phyloP scores from a whole-genome alignment of 2,888 invertebrate species.

The Salticus scenicus region DNA sequence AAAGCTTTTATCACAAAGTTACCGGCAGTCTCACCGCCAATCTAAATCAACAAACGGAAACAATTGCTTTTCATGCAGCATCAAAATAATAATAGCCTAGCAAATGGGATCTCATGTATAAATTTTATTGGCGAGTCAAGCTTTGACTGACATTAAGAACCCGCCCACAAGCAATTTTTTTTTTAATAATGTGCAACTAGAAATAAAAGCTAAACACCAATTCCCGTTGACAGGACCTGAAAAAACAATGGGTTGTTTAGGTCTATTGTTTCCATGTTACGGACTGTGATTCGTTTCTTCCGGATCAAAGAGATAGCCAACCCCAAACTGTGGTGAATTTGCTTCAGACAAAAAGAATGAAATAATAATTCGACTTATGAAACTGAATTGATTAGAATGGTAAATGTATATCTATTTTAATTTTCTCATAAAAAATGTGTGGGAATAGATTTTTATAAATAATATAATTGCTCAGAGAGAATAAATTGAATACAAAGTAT shows the following conservation, averaged over 20 bases:
- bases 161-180: slow-evolving; percentile 50
- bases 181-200: slow-evolving; percentile 46
- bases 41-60: slow-evolving; percentile 42
- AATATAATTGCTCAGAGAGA: too few relatives aligned
- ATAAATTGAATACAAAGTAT: too few relatives aligned
- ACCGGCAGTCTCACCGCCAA: neutral
- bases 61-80: slow-evolving; percentile 17
- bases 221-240: slow-evolving; percentile 45
- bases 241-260: slow-evolving; percentile 46
- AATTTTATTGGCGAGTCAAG: slow-evolving; percentile 59
- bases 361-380: neutral
- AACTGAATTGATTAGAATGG: neutral
- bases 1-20: neutral
- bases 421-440: too few relatives aligned
- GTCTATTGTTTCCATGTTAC: slow-evolving; percentile 49
- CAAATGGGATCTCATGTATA: slow-evolving; percentile 23
- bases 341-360: neutral
- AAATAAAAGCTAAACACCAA: slow-evolving; percentile 39
- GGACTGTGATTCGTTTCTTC: slow-evolving; percentile 46
- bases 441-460: too few relatives aligned
- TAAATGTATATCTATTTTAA: too few relatives aligned
- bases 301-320: slow-evolving; percentile 19
- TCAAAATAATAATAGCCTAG: slow-evolving; percentile 49
- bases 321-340: neutral
- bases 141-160: slow-evolving; percentile 34